These are phyloP conservation scores for Thomomys bottae DNA, from an alignment of 2,113 vertebrate species.

Conservation along the genomic window DNA sequence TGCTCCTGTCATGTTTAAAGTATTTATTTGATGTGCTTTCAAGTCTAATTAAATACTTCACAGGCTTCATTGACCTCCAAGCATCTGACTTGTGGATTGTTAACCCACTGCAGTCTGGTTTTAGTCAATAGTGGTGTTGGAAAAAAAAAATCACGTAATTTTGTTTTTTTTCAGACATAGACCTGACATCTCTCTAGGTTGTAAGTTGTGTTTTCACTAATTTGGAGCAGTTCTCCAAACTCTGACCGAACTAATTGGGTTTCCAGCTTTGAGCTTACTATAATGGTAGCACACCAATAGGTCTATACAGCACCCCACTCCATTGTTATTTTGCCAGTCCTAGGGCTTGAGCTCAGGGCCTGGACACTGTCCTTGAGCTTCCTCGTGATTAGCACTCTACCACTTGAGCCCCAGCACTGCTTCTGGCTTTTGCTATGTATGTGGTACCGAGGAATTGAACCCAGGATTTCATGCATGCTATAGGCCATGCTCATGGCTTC, in stretches of 20 bases:
- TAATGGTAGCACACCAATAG: not conserved
- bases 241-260: not conserved
- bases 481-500: no score
- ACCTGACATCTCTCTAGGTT: not conserved
- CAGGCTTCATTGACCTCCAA: not conserved
- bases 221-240: not conserved
- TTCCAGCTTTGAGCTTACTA: not conserved
- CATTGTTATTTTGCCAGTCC: no score
- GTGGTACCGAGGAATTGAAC: no score
- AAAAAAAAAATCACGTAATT: not conserved
- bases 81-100: not conserved
- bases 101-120: not conserved
- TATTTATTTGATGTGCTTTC: slow-evolving; percentile 8
- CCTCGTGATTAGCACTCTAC: no score
- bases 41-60: not conserved
- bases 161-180: not conserved
- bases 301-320: not conserved
- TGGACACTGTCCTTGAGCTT: no score
- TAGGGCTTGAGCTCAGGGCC: no score
- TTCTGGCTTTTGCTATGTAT: no score
- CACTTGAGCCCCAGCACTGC: no score
- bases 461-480: no score
- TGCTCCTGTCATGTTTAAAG: not conserved
- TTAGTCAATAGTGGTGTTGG: not conserved
- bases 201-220: not conserved